Base-by-base conservation (phyloP, 2,888 invertebrate species). In the Polydesmus complanatus region DNA sequence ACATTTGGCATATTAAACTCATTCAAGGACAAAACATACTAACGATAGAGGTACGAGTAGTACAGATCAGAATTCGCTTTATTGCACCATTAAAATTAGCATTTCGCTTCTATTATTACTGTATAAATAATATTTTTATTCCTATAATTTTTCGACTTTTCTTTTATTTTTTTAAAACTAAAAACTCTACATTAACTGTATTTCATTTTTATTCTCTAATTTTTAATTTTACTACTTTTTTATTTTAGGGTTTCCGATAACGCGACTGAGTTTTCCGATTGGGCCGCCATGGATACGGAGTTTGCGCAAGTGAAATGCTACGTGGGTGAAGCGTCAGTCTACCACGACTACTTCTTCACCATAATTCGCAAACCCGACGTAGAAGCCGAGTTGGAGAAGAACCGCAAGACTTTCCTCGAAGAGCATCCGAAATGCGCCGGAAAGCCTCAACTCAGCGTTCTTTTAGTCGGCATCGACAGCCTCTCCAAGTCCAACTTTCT, bases 381-480 rank as follows among this genome's bases (percentile, higher is more conserved):
- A 22, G 59, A 59, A 22, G 18, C 14, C 1, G 1, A 11, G 22
- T 53, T 52, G 21, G 18, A 25, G 11, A 26, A n/a, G 14, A 26
- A 37, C 37, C 21, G 18, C 8, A n/a, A 14, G 5, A 22, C 8
- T 18, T 59, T 59, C 54, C 54, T 59, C 21, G 23, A 48, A 2
- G 50, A 22, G 14, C 27, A 25, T 18, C 50, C 58, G 5, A 18
- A 3, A 5, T 48, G 50, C 50, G 47, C n/a, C 3, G 21, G 18
- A 3, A 3, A 51, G 8, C 19, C 52, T 51, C 59, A 53, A 3
- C 54, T 54, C n/a, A 59, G 59, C 25, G 59, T 59, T 18, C 11
- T 59, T 22, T 11, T 59, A 21, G 21, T 59, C n/a, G 59, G 59
- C 11, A 27, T 59, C 22, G 59, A 59, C 27, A 54, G 59, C 22